Evolutionary conservation across 2,113 vertebrate species (phyloP), one percentile per base, ranked within the genome.

Genomic region (Xenopus laevis): DNA sequence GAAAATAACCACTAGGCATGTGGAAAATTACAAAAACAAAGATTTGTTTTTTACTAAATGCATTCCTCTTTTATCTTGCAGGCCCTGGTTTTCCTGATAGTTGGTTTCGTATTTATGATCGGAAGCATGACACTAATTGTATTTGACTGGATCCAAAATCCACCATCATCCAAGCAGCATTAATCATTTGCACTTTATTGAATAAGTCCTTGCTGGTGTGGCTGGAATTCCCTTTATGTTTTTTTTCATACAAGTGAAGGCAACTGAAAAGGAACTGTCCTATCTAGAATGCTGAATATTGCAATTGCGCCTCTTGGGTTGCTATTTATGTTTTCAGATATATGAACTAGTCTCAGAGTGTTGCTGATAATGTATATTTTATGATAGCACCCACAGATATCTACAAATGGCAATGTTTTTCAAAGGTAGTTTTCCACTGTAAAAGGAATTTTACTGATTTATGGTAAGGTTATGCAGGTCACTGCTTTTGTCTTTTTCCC

Each of bases 61-160:
- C 33, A 40, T 50, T 13, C 4, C 15, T 50, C 47, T 55, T 74
- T 81, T 60, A 78, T 53, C 58, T 85, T 81, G 0, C 88, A 99
- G 97, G 97, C 95, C 53, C 15, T 87, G 52, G 60, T 95, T 83
- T 99, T 99, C 81, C 92, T 99, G 18, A 81, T 94, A 65, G 79
- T 91, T 77, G 97, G 97, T 57, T 69, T 98, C 58, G 81, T 98
- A 84, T 99, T 99, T 83, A 98, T 98, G 96, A 83, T 94, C 50
- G 93, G 92, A 86, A 99, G 97, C 86, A 93, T 99, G 91, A 86
- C 91, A 1, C 94, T 99, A 81, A 98, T 99, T 81, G 84, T 92
- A 73, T 83, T 92, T 21, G 97, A 99, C 87, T 99, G 96, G 97
- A 89, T 98, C 85, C 93, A 96, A 85, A 93, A 96, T 80, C 86